These are phyloP conservation scores for Ptychobarbus kaznakovi DNA, from an alignment of 2,797 vertebrate species.

Conservation along the genomic window DNA sequence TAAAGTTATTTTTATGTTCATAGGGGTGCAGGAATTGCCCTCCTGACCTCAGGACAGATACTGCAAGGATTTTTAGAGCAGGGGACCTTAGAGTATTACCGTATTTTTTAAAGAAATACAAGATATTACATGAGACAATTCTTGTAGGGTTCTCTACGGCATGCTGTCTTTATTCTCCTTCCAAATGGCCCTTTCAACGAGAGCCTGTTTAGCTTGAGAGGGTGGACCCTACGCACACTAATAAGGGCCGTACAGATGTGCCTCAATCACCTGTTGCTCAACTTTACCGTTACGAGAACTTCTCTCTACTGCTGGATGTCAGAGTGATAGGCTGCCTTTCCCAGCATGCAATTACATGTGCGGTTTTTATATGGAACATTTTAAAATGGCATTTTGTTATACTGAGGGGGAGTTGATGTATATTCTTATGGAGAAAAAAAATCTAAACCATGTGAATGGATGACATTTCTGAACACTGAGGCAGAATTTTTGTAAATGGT, in stretches of 20 bases:
- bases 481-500: conserved; percentile 86
- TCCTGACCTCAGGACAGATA: conserved; percentile 70
- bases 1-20: conserved; percentile 64
- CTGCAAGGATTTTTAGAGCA: conserved; percentile 69
- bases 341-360: conserved; percentile 75
- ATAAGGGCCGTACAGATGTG: conserved; percentile 68
- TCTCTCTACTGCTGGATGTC: conserved; percentile 47
- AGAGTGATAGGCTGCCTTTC: conserved; percentile 65
- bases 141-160: conserved; percentile 66
- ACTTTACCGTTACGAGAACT: conserved; percentile 31
- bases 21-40: conserved; percentile 67
- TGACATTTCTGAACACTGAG: conserved; percentile 82
- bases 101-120: conserved; percentile 73
- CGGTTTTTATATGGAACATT: conserved; percentile 78
- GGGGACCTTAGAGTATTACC: conserved; percentile 64
- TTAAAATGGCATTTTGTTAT: conserved; percentile 78
- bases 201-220: conserved; percentile 55
- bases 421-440: conserved; percentile 70
- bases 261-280: conserved; percentile 63
- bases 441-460: conserved; percentile 67
- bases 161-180: conserved; percentile 58
- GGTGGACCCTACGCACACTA: conserved; percentile 66
- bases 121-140: conserved; percentile 65
- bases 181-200: conserved; percentile 61
- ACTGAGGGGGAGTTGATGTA: conserved; percentile 69